Evolutionary conservation across 2,888 invertebrate genomes (phyloP), one percentile per base, ranked within the genome.

Genomic region (Ectemnius continuus): DNA sequence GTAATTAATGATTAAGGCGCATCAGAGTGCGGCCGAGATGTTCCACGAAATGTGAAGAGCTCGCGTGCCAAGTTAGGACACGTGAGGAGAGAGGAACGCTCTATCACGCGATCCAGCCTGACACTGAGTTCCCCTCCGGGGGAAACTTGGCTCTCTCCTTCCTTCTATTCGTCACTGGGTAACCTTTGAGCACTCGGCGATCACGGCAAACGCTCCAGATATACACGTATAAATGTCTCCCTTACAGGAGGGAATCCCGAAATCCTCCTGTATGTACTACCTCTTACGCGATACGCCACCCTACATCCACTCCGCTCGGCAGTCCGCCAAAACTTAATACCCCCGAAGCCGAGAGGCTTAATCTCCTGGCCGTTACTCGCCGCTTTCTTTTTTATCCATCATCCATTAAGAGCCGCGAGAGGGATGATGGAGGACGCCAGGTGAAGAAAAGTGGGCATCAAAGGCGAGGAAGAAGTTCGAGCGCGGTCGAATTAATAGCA

Each of bases 81-180:
- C 59, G 61, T 28, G 52, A 62, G 23, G 61, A 68, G 60, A 61
- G 63, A 61, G 69, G 52, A 23, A 14, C 75, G 83, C 83, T 80
- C 83, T 83, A 83, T 83, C 83, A 83, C 83, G 83, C 83, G 75
- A 83, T 76, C 76, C 36, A 46, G 23, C 61, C 75, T 60, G 66
- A 69, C 67, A 67, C 69, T 73, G 70, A 52, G 60, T 68, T 20
- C 65, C 67, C 70, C 73, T 70, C 67, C 57, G 8, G 66, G 14
- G 57, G 57, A 67, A 67, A 70, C 70, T 63, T 69, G 59, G 59
- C 60, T 16, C 18, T 26, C 36, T 16, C 46, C 26, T 36, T 5
- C 60, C 16, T 36, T 2, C 67, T 36, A 57, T 61, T 68, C 56
- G 26, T 65, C 70, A 66, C 67, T 45, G 18, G 63, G 56, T 70